Evolutionary conservation across 2,888 invertebrate genomes (phyloP).

Genomic region (Synanthedon formicaeformis): DNA sequence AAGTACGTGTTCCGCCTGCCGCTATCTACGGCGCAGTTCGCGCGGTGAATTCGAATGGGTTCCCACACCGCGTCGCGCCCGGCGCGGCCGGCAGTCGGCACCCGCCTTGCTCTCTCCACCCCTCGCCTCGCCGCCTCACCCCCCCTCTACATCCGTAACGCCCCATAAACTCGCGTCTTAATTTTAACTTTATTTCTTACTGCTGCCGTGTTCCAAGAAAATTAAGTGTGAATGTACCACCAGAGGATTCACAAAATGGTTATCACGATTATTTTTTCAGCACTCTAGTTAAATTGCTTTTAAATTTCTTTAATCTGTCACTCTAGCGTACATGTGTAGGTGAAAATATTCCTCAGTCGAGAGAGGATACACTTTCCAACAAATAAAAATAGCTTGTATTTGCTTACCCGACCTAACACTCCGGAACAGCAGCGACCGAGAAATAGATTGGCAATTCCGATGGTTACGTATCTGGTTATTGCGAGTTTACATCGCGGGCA

Average conservation of each 20-base stretch:
- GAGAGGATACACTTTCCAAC: no score
- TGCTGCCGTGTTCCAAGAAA: slow-evolving; percentile 61
- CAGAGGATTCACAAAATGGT: slow-evolving; percentile 44
- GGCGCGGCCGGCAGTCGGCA: slow-evolving; percentile 12
- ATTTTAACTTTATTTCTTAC: slow-evolving; percentile 71
- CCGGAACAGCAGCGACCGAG: slow-evolving; percentile 17
- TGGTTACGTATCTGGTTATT: slow-evolving; percentile 44
- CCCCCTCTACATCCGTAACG: slow-evolving; percentile 55
- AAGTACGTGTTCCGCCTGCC: slow-evolving; percentile 70
- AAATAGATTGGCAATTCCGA: slow-evolving; percentile 45
- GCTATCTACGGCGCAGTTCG: slow-evolving; percentile 66
- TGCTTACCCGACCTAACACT: not conserved
- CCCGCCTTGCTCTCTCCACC: slow-evolving; percentile 10
- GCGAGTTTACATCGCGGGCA: slow-evolving; percentile 45
- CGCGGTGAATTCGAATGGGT: slow-evolving; percentile 66
- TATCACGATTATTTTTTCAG: slow-evolving; percentile 16
- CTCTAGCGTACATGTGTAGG: no score
- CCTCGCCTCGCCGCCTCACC: slow-evolving; percentile 29
- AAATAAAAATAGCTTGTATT: no score
- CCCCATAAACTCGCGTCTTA: slow-evolving; percentile 70
- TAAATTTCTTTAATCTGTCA: not conserved
- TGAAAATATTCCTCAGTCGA: no score
- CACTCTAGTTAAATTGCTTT: not conserved
- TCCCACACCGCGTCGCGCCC: slow-evolving; percentile 37
- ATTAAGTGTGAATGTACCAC: slow-evolving; percentile 66